Base-by-base conservation (phyloP, 2,888 invertebrate species). In the Dascillus cervinus region DNA sequence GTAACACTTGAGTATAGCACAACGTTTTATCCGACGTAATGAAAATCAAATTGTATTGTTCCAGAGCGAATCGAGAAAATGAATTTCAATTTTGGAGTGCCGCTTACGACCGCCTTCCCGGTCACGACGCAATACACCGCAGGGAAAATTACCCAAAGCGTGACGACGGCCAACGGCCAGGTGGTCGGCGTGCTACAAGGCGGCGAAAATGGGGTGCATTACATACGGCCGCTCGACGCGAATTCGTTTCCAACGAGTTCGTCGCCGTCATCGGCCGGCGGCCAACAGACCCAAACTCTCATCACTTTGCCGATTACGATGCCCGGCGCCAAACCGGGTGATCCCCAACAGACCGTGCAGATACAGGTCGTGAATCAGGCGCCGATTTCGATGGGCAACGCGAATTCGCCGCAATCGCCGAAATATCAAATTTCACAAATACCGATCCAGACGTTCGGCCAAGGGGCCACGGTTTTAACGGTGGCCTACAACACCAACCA, bases 271-370 rank as follows among this genome's bases (percentile, higher is more conserved):
- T 35, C 39, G 11, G 13, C 32, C 29, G 69, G 69, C 26, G 46
- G 47, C 34, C 50, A 53, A 28, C 73, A 74, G 41, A 57, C 65
- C 2, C 80, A 77, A 46, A 81, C 77, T 38, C 70, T 84, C 44
- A 83, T 86, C 48, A 79, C 84, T n/a, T 64, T 86, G 56, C 86
- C 85, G 14, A 82, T 85, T 46, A 73, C 81, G 6, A 74, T 85
- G 63, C 82, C 83, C 1, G 83, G 83, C 3, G 67, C 74, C 2
- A 83, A 83, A 49, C 79, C 79, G 25, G 80, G 78, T 45, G 85
- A 85, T 53, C 81, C 83, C 1, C 81, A 81, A 47, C 80, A 77
- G 46, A 83, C 82, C 21, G 79, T 86, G 21, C 85, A 85, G 61
- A 85, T 85, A 38, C 84, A 85, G 62, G 60, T 62, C 26, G 60